Evolutionary conservation across 2,113 vertebrate genomes (phyloP).

Genomic region (Perca flavescens): DNA sequence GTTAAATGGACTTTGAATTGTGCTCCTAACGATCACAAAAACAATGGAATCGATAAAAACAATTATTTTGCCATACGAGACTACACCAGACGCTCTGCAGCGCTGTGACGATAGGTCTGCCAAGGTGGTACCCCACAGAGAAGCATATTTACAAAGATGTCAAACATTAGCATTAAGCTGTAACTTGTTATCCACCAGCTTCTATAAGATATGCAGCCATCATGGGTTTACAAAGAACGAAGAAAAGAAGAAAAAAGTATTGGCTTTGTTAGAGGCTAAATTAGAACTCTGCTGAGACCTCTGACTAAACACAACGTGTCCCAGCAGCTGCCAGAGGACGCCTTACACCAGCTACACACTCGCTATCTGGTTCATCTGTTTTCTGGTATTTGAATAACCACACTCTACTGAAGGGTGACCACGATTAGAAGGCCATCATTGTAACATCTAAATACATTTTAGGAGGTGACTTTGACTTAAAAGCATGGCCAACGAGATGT

Average conservation of each 20-base stretch:
- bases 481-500: slow-evolving; percentile 28
- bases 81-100: too few species aligned
- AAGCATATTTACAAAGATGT: neutral
- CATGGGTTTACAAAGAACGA: neutral
- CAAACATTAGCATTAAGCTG: neutral
- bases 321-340: neutral
- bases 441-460: slow-evolving; percentile 46
- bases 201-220: neutral
- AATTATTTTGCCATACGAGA: too few species aligned
- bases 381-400: slow-evolving; percentile 25
- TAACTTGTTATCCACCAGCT: neutral
- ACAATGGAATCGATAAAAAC: too few species aligned
- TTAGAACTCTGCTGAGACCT: slow-evolving; percentile 12
- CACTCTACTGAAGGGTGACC: slow-evolving; percentile 9
- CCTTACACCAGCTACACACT: neutral
- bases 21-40: too few species aligned
- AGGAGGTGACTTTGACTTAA: slow-evolving; percentile 66
- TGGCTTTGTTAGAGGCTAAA: slow-evolving; percentile 16
- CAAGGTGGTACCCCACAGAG: too few species aligned
- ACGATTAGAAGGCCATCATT: slow-evolving; percentile 36
- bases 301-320: slow-evolving; percentile 3
- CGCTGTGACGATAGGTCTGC: too few species aligned
- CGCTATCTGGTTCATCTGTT: slow-evolving; percentile 15
- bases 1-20: too few species aligned
- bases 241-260: slow-evolving; percentile 16